phyloP scores from a whole-genome alignment of 1,140 invertebrate species.

The Bacillus rossius region DNA sequence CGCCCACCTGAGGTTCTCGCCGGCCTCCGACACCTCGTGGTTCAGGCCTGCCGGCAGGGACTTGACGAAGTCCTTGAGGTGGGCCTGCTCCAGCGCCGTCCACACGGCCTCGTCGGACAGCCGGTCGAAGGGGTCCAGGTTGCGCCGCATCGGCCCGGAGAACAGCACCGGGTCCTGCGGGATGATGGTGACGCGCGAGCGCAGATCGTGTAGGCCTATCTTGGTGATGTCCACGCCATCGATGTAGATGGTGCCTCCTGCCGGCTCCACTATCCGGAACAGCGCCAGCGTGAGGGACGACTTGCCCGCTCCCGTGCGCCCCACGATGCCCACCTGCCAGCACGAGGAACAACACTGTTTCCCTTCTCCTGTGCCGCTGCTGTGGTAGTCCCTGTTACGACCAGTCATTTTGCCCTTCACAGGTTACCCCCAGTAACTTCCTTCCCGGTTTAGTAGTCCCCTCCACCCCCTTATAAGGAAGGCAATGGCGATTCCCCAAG shows the following conservation, averaged over 20 bases:
- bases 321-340: conserved; percentile 54
- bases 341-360: too few relatives aligned
- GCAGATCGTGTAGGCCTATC: conserved; percentile 52
- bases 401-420: too few relatives aligned
- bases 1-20: too few relatives aligned
- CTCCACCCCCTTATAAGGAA: too few relatives aligned
- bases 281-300: conserved; percentile 50
- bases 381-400: too few relatives aligned
- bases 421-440: too few relatives aligned
- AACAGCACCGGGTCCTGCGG: conserved; percentile 67
- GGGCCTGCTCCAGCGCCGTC: conserved; percentile 51
- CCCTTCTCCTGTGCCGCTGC: too few relatives aligned
- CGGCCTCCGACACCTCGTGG: too few relatives aligned
- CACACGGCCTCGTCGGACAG: conserved; percentile 54
- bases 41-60: conserved; percentile 29
- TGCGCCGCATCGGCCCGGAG: conserved; percentile 50
- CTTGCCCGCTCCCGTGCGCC: conserved; percentile 58
- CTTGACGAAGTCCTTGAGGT: conserved; percentile 49
- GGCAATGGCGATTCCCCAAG: too few relatives aligned
- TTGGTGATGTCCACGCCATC: conserved; percentile 46
- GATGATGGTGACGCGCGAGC: conserved; percentile 57
- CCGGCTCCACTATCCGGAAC: conserved; percentile 54
- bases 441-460: too few relatives aligned
- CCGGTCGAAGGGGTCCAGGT: conserved; percentile 57
- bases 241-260: conserved; percentile 48